phyloP scores from a whole-genome alignment of 2,797 vertebrate species.

The Etheostoma perlongum region DNA sequence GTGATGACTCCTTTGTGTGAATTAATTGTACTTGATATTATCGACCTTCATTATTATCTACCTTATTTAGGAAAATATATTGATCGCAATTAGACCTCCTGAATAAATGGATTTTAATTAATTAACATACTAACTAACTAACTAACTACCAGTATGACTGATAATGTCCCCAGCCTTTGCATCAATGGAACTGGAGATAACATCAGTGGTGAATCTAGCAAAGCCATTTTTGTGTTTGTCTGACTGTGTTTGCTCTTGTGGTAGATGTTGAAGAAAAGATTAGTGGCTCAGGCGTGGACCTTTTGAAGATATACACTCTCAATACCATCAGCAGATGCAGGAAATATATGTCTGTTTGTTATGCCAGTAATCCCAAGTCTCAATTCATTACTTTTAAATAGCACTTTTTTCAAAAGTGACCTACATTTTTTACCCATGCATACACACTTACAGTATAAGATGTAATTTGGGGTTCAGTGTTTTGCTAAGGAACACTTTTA shows the following conservation, averaged over 20 bases:
- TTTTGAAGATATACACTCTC: neutral
- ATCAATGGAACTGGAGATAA: neutral
- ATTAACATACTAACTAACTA: no score
- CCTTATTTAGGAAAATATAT: neutral
- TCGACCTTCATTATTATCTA: neutral
- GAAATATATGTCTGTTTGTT: neutral
- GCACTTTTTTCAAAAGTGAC: neutral
- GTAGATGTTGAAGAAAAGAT: constrained; percentile 6
- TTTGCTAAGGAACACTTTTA: neutral
- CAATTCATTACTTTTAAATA: neutral
- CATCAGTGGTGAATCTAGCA: neutral
- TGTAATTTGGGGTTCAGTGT: neutral
- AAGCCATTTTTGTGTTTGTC: constrained; percentile 18
- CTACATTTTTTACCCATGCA: neutral
- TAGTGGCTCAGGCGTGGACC: neutral
- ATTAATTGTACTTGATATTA: neutral
- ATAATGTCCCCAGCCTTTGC: neutral
- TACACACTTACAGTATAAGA: neutral
- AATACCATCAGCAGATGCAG: neutral
- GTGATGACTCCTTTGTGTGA: neutral
- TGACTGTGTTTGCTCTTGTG: constrained; percentile 25
- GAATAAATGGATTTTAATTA: neutral
- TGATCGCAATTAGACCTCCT: neutral
- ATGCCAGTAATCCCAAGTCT: neutral
- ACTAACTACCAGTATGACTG: neutral